Evolutionary conservation across 2,888 invertebrate species (phyloP).

Genomic region (Spilarctia lutea): DNA sequence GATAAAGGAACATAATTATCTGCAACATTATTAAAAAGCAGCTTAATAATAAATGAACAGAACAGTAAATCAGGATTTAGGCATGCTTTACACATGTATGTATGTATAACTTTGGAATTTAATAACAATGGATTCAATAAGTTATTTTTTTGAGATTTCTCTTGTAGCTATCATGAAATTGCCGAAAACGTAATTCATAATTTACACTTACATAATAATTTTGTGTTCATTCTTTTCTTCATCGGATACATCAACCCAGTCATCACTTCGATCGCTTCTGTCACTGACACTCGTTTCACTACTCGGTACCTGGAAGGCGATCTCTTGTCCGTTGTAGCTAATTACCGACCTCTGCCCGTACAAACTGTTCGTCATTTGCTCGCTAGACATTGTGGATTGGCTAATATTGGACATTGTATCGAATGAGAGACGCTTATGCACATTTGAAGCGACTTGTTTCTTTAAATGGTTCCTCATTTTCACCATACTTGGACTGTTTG

Average conservation of each 20-base stretch:
- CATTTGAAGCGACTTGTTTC: constrained; percentile 71
- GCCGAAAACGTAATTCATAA: not conserved
- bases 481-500: constrained; percentile 82
- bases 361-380: constrained; percentile 88
- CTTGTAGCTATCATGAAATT: not conserved
- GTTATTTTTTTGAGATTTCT: not conserved
- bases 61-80: not conserved
- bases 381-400: constrained; percentile 86
- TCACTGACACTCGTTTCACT: constrained; percentile 87
- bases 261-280: constrained; percentile 88
- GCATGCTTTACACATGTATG: not conserved
- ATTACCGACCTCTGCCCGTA: constrained; percentile 85
- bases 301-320: constrained; percentile 83
- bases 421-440: constrained; percentile 78
- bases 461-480: constrained; percentile 76
- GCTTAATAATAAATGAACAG: not conserved
- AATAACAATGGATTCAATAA: not conserved
- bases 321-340: constrained; percentile 82
- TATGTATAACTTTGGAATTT: not conserved
- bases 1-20: not conserved
- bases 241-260: constrained; percentile 89
- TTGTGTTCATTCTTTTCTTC: constrained; percentile 84
- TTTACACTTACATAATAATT: constrained; percentile 86
- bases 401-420: constrained; percentile 83
- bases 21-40: not conserved